Evolutionary conservation across 2,797 vertebrate species (phyloP), one percentile per base, ranked within the genome.

Genomic region (Capromys pilorides): DNA sequence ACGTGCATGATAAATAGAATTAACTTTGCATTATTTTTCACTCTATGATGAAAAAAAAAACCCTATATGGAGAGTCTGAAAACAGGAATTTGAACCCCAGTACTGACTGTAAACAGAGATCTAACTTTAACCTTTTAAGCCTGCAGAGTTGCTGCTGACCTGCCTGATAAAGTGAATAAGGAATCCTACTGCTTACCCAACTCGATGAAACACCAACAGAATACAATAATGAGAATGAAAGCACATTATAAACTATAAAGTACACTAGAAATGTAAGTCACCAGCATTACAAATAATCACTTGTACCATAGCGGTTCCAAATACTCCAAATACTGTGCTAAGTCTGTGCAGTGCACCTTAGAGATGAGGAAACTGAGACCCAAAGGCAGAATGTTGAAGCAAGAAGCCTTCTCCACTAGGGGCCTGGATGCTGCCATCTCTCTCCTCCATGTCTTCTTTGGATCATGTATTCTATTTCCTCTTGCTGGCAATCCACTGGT

Each of bases 1-100:
- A 91, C 80, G 28, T 21, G 28, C 83, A 83, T 66, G 49, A 93
- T 49, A 95, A 80, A 89, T 14, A 69, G 16, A 79, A 31, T 82
- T 61, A 75, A 80, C 36, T 59, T 85, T 69, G 67, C 54, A 33
- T 88, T 91, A 78, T 66, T 67, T 69, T 51, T 79, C 77, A 39
- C 62, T 33, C 59, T n/a, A 26, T 19, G 36, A 66, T 36, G 69
- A 61, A 61, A 61, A 54, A 80, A 81, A 94, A 79, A 69, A 51
- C 86, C 64, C 73, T 66, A 79, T n/a, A 77, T 88, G 86, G 71
- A 54, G 64, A 90, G 79, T 78, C 41, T 86, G 80, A 84, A 92
- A 81, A 49, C 26, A 81, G n/a, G 26, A 78, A 36, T 21, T 5
- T 4, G 24, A 81, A 16, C 59, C 80, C 39, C 10, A 2, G 28